Evolutionary conservation across 2,888 invertebrate species (phyloP).

Genomic region (Drosophila antonietae): DNA sequence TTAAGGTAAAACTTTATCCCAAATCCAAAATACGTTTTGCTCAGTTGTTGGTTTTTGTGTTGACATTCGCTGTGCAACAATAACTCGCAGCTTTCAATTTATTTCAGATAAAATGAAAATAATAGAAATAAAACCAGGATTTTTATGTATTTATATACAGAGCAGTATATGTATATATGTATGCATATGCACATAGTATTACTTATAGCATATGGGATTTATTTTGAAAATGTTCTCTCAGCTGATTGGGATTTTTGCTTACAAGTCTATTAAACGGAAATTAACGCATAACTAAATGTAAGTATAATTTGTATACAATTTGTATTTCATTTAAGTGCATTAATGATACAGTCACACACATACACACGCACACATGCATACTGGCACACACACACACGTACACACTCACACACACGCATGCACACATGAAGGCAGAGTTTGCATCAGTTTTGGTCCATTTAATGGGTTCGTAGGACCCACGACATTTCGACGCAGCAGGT

Average conservation of each 20-base stretch:
- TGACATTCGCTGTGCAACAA: constrained; percentile 5
- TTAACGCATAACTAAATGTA: constrained; percentile 57
- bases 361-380: background rate
- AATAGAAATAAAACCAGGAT: constrained; percentile 11
- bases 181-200: constrained; percentile 6
- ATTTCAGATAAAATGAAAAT: constrained; percentile 4
- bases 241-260: constrained; percentile 41
- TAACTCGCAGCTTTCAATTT: background rate
- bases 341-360: constrained; percentile 23
- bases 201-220: constrained; percentile 47
- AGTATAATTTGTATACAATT: constrained; percentile 48
- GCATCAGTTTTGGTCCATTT: constrained; percentile 27
- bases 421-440: constrained; percentile 44
- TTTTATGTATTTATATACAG: background rate
- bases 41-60: background rate
- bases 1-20: too few relatives aligned
- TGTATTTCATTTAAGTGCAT: constrained; percentile 38
- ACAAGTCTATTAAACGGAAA: constrained; percentile 29
- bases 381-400: constrained; percentile 4
- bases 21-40: background rate
- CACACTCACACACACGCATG: constrained; percentile 10
- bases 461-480: constrained; percentile 6
- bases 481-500: constrained; percentile 13
- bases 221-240: constrained; percentile 38
- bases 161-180: background rate